phyloP scores from a whole-genome alignment of 1,140 invertebrate species.

The Drosophila arawakana region DNA sequence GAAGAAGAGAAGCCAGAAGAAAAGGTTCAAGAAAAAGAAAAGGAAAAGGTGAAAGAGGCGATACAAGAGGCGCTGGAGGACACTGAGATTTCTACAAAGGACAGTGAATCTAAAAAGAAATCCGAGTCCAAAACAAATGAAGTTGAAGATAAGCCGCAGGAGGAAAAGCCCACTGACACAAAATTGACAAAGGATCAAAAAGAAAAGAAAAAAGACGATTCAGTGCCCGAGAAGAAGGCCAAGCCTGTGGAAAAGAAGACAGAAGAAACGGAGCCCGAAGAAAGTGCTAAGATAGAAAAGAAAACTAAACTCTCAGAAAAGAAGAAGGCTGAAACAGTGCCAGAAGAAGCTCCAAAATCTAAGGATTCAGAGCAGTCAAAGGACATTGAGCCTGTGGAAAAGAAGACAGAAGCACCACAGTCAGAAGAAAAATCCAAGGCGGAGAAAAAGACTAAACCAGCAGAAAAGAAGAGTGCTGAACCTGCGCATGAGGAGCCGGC shows the following conservation, averaged over 20 bases:
- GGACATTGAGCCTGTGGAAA: neutral
- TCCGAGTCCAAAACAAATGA: neutral
- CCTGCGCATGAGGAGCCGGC: neutral
- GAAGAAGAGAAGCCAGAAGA: neutral
- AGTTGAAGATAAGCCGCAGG: neutral
- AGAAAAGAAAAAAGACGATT: neutral
- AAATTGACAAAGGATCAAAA: slow-evolving; percentile 11
- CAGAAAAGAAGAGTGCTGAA: neutral
- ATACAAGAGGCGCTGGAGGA: neutral
- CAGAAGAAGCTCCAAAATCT: slow-evolving; percentile 12
- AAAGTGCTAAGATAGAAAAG: neutral
- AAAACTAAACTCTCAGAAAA: slow-evolving; percentile 11
- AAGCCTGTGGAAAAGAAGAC: slow-evolving; percentile 10
- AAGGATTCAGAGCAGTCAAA: slow-evolving; percentile 13
- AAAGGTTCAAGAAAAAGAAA: neutral
- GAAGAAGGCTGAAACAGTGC: slow-evolving; percentile 6
- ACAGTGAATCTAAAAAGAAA: neutral
- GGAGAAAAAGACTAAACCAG: slow-evolving; percentile 12
- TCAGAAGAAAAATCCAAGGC: too few species aligned
- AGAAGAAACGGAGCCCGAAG: neutral
- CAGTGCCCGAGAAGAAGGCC: slow-evolving; percentile 3
- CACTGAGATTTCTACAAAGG: neutral
- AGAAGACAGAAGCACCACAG: neutral
- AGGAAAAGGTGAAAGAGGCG: neutral
- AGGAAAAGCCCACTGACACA: neutral